Evolutionary conservation across 2,888 invertebrate genomes (phyloP).

Genomic region (Scaptomyza flava): DNA sequence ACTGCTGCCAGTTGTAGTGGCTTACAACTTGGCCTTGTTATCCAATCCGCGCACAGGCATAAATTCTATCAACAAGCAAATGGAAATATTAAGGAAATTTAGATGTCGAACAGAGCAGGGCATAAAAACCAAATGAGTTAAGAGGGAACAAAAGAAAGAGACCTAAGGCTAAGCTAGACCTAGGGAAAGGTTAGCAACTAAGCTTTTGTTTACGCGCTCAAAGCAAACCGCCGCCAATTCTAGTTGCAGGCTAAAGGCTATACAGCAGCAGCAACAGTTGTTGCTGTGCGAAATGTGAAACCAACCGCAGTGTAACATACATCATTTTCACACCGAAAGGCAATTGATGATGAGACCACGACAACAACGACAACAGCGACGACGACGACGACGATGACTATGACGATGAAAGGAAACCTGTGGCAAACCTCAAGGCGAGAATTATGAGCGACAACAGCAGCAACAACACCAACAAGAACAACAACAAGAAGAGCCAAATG

Average conservation of each 20-base stretch:
- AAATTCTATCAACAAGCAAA: constrained; percentile 74
- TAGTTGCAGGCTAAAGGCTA: constrained; percentile 11
- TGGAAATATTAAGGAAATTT: constrained; percentile 78
- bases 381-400: constrained; percentile 18
- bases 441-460: constrained; percentile 67
- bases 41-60: constrained; percentile 50
- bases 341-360: constrained; percentile 64
- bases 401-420: constrained; percentile 61
- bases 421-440: constrained; percentile 79
- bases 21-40: constrained; percentile 36
- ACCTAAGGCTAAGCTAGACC: not conserved
- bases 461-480: constrained; percentile 32
- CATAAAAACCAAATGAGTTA: not conserved
- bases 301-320: constrained; percentile 79
- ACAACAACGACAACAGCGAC: constrained; percentile 25
- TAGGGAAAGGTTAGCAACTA: not conserved
- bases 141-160: not conserved
- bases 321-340: constrained; percentile 78
- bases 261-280: constrained; percentile 1
- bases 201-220: constrained; percentile 58
- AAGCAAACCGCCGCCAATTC: constrained; percentile 68
- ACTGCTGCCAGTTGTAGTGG: constrained; percentile 6
- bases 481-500: constrained; percentile 25
- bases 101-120: constrained; percentile 49
- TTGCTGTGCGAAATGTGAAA: constrained; percentile 52